A percentile compares a stretch with the other conserved stretches of the same genome.
Evolutionary conservation across 2,797 vertebrate species (phyloP).

Genomic region (Amniataba percoides): DNA sequence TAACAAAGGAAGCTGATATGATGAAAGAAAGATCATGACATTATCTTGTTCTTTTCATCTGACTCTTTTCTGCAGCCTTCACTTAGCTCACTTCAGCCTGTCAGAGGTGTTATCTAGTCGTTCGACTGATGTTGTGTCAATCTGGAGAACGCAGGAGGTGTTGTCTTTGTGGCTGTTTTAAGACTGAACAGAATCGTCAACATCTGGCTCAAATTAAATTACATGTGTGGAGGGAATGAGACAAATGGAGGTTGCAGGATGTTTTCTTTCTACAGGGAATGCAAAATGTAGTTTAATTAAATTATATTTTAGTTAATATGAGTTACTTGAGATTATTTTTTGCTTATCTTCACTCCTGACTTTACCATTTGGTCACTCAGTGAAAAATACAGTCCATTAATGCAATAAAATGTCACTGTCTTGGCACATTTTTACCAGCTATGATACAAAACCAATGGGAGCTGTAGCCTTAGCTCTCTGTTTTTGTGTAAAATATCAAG

Average conservation of each 20-base stretch:
- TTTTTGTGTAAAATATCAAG: constrained; percentile 42
- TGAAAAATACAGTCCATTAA: background rate
- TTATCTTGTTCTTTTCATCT: constrained; percentile 73
- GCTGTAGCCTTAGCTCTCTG: constrained; percentile 5
- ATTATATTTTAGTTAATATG: background rate
- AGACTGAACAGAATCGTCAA: constrained; percentile 2
- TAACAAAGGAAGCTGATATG: constrained; percentile 69
- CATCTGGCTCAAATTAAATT: background rate
- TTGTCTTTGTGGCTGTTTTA: constrained; percentile 20
- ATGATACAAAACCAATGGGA: constrained; percentile 19
- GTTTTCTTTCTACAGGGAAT: background rate
- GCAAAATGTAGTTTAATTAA: background rate
- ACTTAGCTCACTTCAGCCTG: constrained; percentile 32
- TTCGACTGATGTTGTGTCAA: constrained; percentile 36
- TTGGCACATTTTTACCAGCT: background rate
- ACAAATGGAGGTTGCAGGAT: background rate
- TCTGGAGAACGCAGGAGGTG: constrained; percentile 10
- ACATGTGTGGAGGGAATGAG: background rate
- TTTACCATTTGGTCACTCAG: background rate
- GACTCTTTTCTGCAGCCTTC: constrained; percentile 52
- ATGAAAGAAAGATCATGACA: constrained; percentile 76
- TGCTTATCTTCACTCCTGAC: background rate
- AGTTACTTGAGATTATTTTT: background rate
- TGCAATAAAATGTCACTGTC: background rate
- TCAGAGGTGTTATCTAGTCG: constrained; percentile 23